These are phyloP conservation scores for Hylyphantes graminicola DNA, from an alignment of 1,140 invertebrate species.

Conservation along the genomic window DNA sequence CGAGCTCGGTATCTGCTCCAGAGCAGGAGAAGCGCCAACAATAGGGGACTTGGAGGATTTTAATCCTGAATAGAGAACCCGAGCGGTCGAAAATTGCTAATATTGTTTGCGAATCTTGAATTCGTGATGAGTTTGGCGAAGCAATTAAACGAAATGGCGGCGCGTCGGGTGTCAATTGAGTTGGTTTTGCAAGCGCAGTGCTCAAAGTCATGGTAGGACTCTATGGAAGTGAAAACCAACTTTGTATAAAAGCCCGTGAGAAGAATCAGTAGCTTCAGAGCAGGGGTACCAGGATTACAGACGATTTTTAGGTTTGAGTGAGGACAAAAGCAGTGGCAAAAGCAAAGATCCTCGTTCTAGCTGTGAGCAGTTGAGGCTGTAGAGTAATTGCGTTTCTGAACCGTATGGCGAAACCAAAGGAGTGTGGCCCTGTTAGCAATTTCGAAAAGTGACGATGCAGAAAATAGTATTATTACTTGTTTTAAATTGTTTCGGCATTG, in stretches of 20 bases:
- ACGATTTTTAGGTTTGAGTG: slow-evolving; percentile 17
- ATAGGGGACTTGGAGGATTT: slow-evolving; percentile 18
- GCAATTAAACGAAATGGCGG: slow-evolving; percentile 53
- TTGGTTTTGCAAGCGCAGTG: slow-evolving; percentile 4
- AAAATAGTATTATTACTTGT: too few species aligned
- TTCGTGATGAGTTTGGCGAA: slow-evolving; percentile 50
- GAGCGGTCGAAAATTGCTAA: slow-evolving; percentile 46
- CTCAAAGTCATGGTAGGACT: slow-evolving; percentile 6
- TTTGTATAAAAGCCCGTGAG: not conserved
- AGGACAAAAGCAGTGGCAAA: slow-evolving; percentile 18
- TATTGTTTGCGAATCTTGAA: slow-evolving; percentile 52
- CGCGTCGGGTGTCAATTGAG: slow-evolving; percentile 22
- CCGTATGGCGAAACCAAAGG: too few species aligned
- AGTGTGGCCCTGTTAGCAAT: too few species aligned
- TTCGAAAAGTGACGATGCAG: too few species aligned
- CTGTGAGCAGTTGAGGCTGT: too few species aligned
- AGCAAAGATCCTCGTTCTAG: too few species aligned
- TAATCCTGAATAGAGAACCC: slow-evolving; percentile 40
- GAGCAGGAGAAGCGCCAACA: slow-evolving; percentile 13
- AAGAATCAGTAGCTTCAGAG: slow-evolving; percentile 48
- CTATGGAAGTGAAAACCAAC: slow-evolving; percentile 1
- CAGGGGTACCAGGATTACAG: slow-evolving; percentile 31
- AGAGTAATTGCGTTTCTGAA: too few species aligned
- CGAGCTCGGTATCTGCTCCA: slow-evolving; percentile 2
- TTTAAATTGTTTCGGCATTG: too few species aligned